These are phyloP conservation scores for Ciconia nigra DNA, from an alignment of 2,797 vertebrate species.

Conservation along the genomic window DNA sequence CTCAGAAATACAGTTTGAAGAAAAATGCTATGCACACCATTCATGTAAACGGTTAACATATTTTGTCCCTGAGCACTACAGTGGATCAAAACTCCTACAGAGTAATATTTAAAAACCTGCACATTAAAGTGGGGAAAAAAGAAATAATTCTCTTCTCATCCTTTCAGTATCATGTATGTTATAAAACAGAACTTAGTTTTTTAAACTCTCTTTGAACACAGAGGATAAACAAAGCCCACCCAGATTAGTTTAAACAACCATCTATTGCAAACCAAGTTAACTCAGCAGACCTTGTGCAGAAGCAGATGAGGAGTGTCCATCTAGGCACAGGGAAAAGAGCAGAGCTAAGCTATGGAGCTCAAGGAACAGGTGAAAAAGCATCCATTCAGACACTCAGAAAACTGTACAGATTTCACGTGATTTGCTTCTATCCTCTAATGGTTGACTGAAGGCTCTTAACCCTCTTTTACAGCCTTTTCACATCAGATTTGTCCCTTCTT, in stretches of 20 bases:
- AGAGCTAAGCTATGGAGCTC: neutral
- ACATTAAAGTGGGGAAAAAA: neutral
- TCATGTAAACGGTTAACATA: neutral
- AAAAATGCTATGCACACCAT: neutral
- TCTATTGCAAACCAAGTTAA: rapidly evolving
- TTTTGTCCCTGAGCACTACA: neutral
- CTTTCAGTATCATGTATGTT: neutral
- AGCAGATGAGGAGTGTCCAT: neutral
- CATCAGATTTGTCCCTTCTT: neutral
- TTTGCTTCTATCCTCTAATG: neutral
- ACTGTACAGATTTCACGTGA: neutral
- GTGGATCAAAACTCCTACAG: neutral
- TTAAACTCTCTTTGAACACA: neutral
- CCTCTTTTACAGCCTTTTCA: neutral
- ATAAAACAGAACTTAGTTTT: neutral
- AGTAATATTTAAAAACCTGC: neutral
- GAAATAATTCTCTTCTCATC: neutral
- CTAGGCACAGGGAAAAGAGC: neutral
- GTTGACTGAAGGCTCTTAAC: neutral
- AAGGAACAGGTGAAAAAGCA: neutral
- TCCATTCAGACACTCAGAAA: rapidly evolving
- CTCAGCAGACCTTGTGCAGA: neutral
- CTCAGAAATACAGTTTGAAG: neutral
- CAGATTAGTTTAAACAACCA: neutral
- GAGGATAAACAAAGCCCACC: neutral